Evolutionary conservation across 1,140 invertebrate species (phyloP).

Genomic region (Anastrepha ludens): DNA sequence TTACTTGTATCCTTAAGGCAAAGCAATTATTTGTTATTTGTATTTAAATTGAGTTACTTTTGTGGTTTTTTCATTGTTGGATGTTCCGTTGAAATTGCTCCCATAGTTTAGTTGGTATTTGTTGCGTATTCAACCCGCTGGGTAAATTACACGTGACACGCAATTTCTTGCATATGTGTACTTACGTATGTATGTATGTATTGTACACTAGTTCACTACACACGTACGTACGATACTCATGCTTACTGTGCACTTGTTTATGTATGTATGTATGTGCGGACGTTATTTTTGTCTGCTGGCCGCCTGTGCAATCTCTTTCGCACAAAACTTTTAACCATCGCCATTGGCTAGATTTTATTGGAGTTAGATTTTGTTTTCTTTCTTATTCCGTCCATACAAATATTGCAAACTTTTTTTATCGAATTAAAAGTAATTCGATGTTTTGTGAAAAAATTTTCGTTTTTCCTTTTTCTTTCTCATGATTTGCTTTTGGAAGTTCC

Average conservation of each 20-base stretch:
- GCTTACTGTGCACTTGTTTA: too few relatives aligned
- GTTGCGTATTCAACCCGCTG: neutral
- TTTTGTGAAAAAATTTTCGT: neutral
- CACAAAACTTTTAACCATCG: slow-evolving; percentile 15
- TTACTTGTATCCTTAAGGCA: neutral
- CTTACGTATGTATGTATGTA: neutral
- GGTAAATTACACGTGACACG: slow-evolving; percentile 37
- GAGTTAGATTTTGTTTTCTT: slow-evolving; percentile 36
- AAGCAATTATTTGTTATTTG: slow-evolving; percentile 48
- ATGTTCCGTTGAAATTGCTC: neutral
- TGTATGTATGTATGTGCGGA: too few relatives aligned
- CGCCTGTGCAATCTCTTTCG: neutral
- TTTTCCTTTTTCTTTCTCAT: too few relatives aligned
- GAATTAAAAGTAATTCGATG: slow-evolving; percentile 40
- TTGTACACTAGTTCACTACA: too few relatives aligned
- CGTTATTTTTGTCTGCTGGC: neutral
- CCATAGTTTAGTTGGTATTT: neutral
- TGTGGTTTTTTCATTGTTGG: neutral
- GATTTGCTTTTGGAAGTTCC: slow-evolving; percentile 2
- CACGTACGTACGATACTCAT: too few relatives aligned
- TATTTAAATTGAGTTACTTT: slow-evolving; percentile 45
- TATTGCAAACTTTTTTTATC: slow-evolving; percentile 12
- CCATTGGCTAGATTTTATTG: slow-evolving; percentile 1
- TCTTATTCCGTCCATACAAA: neutral
- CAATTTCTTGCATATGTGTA: neutral